Percentiles rank a stretch among this genome's conserved stretches.
Evolutionary conservation across 2,113 vertebrate genomes (phyloP).

Genomic region (Chlamydotis undulata): DNA sequence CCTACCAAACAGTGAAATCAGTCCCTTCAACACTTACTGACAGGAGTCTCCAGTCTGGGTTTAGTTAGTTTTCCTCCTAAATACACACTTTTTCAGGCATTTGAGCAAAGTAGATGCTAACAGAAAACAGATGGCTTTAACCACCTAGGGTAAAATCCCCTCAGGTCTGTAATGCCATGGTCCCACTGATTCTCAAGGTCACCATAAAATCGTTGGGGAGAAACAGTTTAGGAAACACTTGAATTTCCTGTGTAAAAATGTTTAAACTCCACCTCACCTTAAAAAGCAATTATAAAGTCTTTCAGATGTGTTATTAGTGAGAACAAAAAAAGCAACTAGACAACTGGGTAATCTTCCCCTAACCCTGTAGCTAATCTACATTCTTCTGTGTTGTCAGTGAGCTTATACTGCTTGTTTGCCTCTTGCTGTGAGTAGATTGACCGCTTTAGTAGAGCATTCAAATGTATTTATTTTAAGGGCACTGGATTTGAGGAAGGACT

Average conservation of each 20-base stretch:
- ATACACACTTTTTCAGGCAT: neutral
- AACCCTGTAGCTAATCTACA: neutral
- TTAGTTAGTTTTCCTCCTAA: neutral
- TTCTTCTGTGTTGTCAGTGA: neutral
- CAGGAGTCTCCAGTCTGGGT: neutral
- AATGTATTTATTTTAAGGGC: neutral
- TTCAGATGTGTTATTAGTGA: neutral
- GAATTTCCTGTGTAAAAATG: neutral
- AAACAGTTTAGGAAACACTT: neutral
- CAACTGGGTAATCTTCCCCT: neutral
- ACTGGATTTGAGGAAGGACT: neutral
- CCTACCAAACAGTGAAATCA: neutral
- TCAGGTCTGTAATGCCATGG: neutral
- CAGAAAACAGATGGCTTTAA: neutral
- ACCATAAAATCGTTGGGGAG: neutral
- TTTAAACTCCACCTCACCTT: neutral
- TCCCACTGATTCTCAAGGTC: neutral
- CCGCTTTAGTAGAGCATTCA: neutral
- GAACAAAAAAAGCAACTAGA: neutral
- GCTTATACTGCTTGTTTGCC: neutral
- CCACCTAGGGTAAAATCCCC: neutral
- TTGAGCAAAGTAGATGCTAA: neutral
- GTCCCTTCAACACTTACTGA: neutral
- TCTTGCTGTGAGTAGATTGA: neutral
- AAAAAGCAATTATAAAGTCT: neutral